phyloP scores from a whole-genome alignment of 1,140 invertebrate species.

The Megathymus violae region DNA sequence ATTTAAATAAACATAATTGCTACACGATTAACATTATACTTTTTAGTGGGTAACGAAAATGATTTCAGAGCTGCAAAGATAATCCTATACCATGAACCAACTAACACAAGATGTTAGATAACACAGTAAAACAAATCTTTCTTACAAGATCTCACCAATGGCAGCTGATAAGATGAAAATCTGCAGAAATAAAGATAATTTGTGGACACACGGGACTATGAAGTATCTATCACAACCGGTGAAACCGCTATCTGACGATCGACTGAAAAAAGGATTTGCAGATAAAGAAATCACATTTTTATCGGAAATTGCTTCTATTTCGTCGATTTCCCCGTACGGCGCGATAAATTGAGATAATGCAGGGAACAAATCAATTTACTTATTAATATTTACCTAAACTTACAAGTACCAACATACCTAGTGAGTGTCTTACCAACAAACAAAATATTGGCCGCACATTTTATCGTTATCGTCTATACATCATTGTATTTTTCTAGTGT shows the following conservation, averaged over 20 bases:
- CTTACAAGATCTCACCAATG: constrained; percentile 48
- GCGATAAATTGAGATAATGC: constrained; percentile 47
- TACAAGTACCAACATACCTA: too few relatives aligned
- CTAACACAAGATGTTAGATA: neutral
- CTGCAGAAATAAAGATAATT: constrained; percentile 43
- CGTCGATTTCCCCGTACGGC: constrained; percentile 66
- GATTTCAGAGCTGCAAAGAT: too few relatives aligned
- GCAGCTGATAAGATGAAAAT: constrained; percentile 54
- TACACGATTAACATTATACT: too few relatives aligned
- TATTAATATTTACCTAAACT: constrained; percentile 37
- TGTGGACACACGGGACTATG: constrained; percentile 26
- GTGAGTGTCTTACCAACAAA: too few relatives aligned
- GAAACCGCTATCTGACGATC: constrained; percentile 69
- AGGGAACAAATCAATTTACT: constrained; percentile 20
- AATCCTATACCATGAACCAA: too few relatives aligned
- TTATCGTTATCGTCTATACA: too few relatives aligned
- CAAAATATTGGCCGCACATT: too few relatives aligned
- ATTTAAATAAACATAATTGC: too few relatives aligned
- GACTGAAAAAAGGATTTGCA: constrained; percentile 73
- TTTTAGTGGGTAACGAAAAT: too few relatives aligned
- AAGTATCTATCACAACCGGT: constrained; percentile 65
- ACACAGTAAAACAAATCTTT: constrained; percentile 26
- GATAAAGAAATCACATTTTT: constrained; percentile 75
- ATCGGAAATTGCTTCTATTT: constrained; percentile 75
- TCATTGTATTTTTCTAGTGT: too few relatives aligned